Conservation (phyloP, 2,113 vertebrate genomes). For the Eptesicus fuscus region DNA sequence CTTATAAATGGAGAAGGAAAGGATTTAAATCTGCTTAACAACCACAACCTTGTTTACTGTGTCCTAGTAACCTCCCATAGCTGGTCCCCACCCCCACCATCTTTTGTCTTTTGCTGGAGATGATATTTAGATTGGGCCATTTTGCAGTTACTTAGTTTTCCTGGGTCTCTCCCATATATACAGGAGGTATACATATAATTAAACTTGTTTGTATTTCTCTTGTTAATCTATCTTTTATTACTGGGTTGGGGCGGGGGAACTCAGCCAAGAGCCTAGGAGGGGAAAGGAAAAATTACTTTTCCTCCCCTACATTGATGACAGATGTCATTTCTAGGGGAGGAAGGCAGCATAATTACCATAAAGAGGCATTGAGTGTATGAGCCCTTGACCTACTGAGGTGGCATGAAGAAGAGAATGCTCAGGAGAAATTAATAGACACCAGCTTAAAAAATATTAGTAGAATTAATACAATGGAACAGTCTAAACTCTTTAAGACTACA, state of each 20-base stretch:
- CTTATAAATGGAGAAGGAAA: background rate
- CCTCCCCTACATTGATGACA: background rate
- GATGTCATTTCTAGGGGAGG: background rate
- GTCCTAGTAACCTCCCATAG: background rate
- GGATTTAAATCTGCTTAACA: background rate
- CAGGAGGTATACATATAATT: background rate
- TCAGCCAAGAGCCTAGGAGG: background rate
- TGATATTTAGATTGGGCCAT: background rate
- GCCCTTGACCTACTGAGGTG: background rate
- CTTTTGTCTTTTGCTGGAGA: background rate
- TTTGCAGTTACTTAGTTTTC: background rate
- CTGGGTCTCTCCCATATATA: background rate
- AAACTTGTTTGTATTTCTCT: background rate
- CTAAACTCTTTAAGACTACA: background rate
- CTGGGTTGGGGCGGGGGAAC: too few species aligned
- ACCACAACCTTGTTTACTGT: background rate
- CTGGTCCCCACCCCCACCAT: background rate
- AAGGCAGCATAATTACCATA: background rate
- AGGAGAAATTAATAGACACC: background rate
- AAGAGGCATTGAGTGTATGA: background rate
- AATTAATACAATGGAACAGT: background rate
- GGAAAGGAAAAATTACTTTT: background rate
- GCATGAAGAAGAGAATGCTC: background rate
- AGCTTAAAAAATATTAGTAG: background rate
- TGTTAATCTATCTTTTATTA: background rate